These are phyloP conservation scores for Oreortyx pictus DNA, from an alignment of 2,797 vertebrate species.

Conservation along the genomic window DNA sequence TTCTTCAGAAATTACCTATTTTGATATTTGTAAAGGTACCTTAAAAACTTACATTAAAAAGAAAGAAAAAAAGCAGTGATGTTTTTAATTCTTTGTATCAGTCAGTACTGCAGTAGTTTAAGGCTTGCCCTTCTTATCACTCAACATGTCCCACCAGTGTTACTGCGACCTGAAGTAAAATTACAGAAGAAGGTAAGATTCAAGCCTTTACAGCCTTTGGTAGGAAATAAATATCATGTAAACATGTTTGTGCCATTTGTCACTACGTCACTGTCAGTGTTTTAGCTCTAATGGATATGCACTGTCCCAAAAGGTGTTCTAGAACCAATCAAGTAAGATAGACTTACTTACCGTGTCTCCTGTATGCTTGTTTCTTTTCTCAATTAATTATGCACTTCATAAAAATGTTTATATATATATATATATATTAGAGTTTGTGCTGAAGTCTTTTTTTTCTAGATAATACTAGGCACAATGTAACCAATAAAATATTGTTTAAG, in stretches of 20 bases:
- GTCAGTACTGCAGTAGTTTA: neutral
- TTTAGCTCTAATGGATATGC: neutral
- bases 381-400: neutral
- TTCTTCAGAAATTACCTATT: neutral
- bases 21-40: neutral
- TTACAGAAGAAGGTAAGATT: neutral
- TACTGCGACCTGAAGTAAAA: neutral
- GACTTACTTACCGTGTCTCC: neutral
- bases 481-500: neutral
- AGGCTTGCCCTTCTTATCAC: neutral
- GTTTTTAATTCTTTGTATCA: neutral
- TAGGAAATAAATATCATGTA: neutral
- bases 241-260: neutral
- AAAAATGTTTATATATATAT: neutral
- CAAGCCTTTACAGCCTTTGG: neutral
- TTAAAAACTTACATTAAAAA: neutral
- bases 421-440: neutral
- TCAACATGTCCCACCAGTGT: rapidly evolving
- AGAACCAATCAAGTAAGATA: neutral
- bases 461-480: neutral
- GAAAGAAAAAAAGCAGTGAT: rapidly evolving
- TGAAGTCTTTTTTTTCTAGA: neutral
- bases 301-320: neutral
- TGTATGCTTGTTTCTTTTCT: neutral
- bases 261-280: neutral